These are phyloP conservation scores for Trichechus manatus DNA, from an alignment of 2,113 vertebrate genomes.

Conservation along the genomic window DNA sequence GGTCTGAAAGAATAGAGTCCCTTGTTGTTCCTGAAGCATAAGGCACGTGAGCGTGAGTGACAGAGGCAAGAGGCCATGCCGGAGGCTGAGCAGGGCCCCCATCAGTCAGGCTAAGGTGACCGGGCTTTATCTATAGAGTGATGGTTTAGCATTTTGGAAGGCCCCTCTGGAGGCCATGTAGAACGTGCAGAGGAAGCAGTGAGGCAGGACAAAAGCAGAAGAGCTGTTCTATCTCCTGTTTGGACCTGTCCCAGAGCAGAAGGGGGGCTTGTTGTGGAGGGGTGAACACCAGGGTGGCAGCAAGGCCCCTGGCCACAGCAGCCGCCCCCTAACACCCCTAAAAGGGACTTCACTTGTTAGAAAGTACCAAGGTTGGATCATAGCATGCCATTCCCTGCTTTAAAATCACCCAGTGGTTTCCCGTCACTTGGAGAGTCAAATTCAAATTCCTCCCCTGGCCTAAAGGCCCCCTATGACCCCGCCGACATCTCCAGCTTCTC, in stretches of 20 bases:
- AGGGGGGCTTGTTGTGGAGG: not conserved
- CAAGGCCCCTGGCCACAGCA: not conserved
- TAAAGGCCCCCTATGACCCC: not conserved
- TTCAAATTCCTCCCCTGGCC: not conserved
- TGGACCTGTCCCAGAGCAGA: not conserved
- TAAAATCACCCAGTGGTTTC: not conserved
- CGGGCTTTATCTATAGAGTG: not conserved
- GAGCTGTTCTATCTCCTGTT: fast-evolving
- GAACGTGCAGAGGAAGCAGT: not conserved
- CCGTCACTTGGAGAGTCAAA: not conserved
- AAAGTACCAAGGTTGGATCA: too few relatives aligned
- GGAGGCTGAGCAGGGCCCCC: not conserved
- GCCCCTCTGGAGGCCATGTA: not conserved
- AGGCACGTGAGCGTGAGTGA: too few relatives aligned
- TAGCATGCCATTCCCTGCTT: not conserved
- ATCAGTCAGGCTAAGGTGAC: not conserved
- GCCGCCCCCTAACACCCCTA: not conserved
- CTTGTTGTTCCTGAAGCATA: too few relatives aligned
- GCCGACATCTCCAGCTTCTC: not conserved
- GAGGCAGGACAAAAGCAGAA: not conserved
- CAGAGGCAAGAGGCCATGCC: not conserved
- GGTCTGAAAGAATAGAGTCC: not conserved
- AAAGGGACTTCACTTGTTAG: not conserved
- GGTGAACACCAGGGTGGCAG: fast-evolving
- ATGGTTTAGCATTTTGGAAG: not conserved